phyloP scores from a whole-genome alignment of 2,888 invertebrate species.

The Troglohyphantes excavatus region DNA sequence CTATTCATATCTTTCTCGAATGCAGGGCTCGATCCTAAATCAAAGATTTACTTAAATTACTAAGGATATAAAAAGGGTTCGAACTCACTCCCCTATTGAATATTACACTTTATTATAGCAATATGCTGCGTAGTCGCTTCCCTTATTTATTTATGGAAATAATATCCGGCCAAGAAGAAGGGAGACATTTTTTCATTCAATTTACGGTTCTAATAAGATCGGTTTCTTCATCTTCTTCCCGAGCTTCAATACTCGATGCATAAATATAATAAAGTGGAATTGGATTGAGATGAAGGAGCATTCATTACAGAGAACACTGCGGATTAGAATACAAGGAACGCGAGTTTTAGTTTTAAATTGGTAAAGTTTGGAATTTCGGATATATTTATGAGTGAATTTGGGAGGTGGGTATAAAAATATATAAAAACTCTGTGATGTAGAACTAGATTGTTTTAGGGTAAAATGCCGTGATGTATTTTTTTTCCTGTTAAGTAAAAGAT shows the following conservation, averaged over 20 bases:
- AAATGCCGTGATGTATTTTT: too few species aligned
- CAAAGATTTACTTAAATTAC: slow-evolving; percentile 42
- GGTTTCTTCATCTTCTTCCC: background rate
- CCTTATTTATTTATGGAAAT: slow-evolving; percentile 50
- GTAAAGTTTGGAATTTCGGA: background rate
- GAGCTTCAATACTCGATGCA: slow-evolving; percentile 30
- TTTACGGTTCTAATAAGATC: slow-evolving; percentile 62
- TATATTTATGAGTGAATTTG: background rate
- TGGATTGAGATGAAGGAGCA: slow-evolving; percentile 31
- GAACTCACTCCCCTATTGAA: background rate
- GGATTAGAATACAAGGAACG: background rate
- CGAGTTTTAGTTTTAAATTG: background rate
- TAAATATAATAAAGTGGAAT: slow-evolving; percentile 48
- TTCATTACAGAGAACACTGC: slow-evolving; percentile 19
- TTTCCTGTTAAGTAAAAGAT: too few species aligned
- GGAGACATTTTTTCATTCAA: slow-evolving; percentile 23
- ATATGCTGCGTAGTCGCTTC: background rate
- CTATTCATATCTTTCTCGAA: too few species aligned
- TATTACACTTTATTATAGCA: slow-evolving; percentile 48
- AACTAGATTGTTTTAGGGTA: too few species aligned
- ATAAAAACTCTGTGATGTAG: background rate
- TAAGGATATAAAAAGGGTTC: background rate
- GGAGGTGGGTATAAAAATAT: background rate
- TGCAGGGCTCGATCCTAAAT: background rate
- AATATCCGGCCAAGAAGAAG: slow-evolving; percentile 31